Conservation (phyloP, 2,888 invertebrate genomes). For the Chouioia cunea region DNA sequence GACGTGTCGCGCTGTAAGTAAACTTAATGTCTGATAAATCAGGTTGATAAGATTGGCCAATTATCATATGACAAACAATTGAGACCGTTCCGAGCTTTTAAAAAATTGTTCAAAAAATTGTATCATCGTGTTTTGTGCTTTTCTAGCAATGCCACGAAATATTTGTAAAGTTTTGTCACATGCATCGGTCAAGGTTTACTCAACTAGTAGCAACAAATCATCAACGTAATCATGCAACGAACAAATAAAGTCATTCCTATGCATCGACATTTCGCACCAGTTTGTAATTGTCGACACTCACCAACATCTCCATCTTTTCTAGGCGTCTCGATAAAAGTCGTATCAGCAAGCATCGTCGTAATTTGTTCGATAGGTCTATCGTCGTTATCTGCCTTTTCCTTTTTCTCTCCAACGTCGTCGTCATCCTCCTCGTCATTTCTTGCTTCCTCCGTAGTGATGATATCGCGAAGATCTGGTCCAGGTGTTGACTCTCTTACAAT, state of each 20-base stretch:
- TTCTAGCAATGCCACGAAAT: no score
- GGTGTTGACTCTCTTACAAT: conserved; percentile 61
- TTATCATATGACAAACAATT: background rate
- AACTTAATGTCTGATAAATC: background rate
- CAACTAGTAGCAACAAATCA: no score
- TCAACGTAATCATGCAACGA: background rate
- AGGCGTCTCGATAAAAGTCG: conserved; percentile 30
- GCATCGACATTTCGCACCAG: background rate
- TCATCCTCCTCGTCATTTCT: conserved; percentile 15
- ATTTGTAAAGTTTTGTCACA: no score
- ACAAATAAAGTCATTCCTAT: conserved; percentile 17
- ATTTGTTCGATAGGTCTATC: conserved; percentile 25
- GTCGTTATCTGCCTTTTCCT: background rate
- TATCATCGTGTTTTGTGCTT: no score
- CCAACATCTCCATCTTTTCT: conserved; percentile 38
- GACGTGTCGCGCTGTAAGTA: conserved; percentile 19
- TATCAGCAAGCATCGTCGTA: conserved; percentile 18
- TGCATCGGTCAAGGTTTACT: no score
- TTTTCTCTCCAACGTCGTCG: conserved; percentile 4
- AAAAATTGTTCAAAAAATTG: no score
- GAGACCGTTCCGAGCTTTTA: no score
- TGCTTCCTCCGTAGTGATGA: background rate
- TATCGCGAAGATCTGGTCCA: conserved; percentile 56
- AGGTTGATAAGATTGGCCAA: background rate
- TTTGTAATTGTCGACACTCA: conserved; percentile 3